These are phyloP conservation scores for Drosophila teissieri DNA, from an alignment of 1,140 invertebrate genomes.

Conservation along the genomic window DNA sequence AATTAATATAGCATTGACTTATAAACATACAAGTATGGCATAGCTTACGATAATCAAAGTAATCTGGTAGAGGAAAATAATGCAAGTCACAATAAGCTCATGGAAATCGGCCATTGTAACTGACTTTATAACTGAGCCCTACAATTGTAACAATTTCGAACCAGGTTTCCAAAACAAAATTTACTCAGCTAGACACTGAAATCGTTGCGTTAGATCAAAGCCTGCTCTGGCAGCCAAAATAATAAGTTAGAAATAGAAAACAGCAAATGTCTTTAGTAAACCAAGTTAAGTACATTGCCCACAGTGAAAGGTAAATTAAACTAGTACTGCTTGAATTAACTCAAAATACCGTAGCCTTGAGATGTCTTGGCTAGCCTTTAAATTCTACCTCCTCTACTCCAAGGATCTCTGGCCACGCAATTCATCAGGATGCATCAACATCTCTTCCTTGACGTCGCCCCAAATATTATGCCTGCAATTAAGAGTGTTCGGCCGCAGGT, in stretches of 20 bases:
- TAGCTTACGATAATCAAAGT: constrained; percentile 28
- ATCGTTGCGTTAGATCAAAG: neutral
- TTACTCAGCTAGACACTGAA: constrained; percentile 14
- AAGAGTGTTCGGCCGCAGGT: constrained; percentile 49
- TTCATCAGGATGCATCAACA: constrained; percentile 29
- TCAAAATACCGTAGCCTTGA: neutral
- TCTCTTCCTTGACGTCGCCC: constrained; percentile 13
- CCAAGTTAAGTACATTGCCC: neutral
- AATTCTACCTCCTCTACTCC: neutral
- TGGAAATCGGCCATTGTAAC: constrained; percentile 41
- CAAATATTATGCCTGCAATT: constrained; percentile 50
- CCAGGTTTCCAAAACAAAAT: neutral
- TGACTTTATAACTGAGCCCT: neutral
- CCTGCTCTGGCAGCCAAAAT: neutral
- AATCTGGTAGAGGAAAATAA: constrained; percentile 36
- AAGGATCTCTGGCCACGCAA: neutral
- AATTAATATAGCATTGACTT: no score
- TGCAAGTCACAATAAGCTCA: constrained; percentile 28
- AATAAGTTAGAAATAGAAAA: neutral
- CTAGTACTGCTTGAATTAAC: neutral
- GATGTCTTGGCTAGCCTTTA: neutral
- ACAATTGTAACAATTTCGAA: constrained; percentile 9
- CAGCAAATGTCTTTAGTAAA: neutral
- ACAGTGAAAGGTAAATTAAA: constrained; percentile 4
- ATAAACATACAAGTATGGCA: no score